Percentiles rank a stretch among this genome's conserved stretches.
Evolutionary conservation across 2,113 vertebrate species (phyloP).

Genomic region (Alexandromys fortis): DNA sequence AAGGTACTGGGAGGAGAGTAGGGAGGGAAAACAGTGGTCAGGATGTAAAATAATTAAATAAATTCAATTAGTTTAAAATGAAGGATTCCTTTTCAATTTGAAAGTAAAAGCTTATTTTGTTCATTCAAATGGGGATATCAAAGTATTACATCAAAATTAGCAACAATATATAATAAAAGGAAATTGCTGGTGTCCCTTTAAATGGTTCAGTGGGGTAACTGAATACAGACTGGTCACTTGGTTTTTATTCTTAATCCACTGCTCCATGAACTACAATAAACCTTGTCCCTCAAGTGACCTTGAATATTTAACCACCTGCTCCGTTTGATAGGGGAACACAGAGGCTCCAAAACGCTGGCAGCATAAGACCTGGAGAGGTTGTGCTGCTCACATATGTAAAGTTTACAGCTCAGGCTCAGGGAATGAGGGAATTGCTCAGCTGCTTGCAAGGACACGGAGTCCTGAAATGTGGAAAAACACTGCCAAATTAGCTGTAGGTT

Average conservation of each 20-base stretch:
- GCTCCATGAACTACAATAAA: slow-evolving; percentile 36
- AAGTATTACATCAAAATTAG: slow-evolving; percentile 40
- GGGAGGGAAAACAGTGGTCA: background rate
- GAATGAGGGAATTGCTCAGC: slow-evolving; percentile 28
- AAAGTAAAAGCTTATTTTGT: slow-evolving; percentile 37
- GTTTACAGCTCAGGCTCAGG: slow-evolving; percentile 38
- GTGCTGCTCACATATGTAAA: slow-evolving; percentile 8
- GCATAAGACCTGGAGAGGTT: background rate
- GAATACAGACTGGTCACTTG: background rate
- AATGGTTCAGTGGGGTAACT: slow-evolving; percentile 43
- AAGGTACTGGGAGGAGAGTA: background rate
- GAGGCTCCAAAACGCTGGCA: background rate
- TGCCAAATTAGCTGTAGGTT: background rate
- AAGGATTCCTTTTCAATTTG: slow-evolving; percentile 23
- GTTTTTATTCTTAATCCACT: background rate
- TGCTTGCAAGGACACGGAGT: background rate
- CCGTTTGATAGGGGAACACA: background rate
- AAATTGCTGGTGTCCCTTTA: slow-evolving; percentile 61
- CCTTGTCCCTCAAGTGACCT: slow-evolving; percentile 41
- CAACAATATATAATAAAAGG: slow-evolving; percentile 53
- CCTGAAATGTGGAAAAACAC: background rate
- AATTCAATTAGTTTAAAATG: background rate
- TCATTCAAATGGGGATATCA: slow-evolving; percentile 41
- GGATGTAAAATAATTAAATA: background rate
- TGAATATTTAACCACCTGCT: slow-evolving; percentile 72